Percentiles rank a stretch among this genome's conserved stretches.
phyloP scores from a whole-genome alignment of 2,113 vertebrate genomes.

The Phaethon lepturus region DNA sequence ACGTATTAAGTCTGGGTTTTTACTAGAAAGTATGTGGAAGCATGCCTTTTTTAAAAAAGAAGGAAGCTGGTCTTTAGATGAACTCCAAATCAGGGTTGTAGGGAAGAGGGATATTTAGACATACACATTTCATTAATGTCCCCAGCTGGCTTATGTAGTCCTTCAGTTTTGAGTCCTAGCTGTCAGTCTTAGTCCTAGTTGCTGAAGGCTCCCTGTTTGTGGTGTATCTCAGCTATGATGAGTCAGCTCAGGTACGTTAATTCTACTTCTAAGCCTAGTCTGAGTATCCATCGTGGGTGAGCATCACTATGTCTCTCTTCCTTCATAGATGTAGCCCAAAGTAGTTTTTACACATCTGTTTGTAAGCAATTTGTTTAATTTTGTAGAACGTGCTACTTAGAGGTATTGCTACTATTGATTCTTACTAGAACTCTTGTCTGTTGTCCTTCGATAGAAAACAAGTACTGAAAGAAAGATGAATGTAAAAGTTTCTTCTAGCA shows the following conservation, averaged over 20 bases:
- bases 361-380: background rate
- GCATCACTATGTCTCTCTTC: background rate
- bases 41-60: background rate
- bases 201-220: background rate
- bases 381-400: background rate
- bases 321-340: background rate
- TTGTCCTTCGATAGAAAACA: background rate
- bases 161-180: background rate
- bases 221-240: background rate
- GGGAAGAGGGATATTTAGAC: background rate
- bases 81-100: background rate
- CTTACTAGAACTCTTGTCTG: background rate
- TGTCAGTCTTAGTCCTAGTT: background rate
- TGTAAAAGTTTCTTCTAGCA: background rate
- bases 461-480: background rate
- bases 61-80: background rate
- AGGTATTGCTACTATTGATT: background rate
- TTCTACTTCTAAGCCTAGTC: background rate
- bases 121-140: background rate
- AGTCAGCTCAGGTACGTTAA: background rate
- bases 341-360: background rate
- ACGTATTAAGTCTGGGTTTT: background rate
- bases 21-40: background rate
- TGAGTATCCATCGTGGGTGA: rapidly evolving
- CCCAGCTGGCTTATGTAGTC: background rate